A percentile compares a stretch with the other conserved stretches of the same genome.
phyloP scores from a whole-genome alignment of 2,888 invertebrate genomes.

The Amblyjoppa proteus region DNA sequence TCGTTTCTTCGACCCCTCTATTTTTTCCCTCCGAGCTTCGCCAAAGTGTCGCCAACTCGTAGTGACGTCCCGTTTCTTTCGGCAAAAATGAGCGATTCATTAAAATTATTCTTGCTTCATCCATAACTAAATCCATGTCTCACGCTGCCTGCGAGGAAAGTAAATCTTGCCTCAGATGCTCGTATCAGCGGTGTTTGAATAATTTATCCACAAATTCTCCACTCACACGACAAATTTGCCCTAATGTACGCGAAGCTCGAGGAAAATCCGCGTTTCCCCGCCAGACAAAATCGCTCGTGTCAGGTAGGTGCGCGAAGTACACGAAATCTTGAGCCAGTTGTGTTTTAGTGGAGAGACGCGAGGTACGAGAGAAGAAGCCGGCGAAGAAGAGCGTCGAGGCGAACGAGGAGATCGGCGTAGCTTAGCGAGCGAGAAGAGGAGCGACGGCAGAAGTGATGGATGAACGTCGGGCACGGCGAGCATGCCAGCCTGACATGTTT shows the following conservation, averaged over 20 bases:
- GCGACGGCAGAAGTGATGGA: conserved; percentile 80
- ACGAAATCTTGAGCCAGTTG: conserved; percentile 60
- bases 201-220: not conserved
- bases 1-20: not conserved
- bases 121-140: not conserved
- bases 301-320: conserved; percentile 46
- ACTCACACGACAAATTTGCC: not conserved
- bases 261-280: not conserved
- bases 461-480: conserved; percentile 80
- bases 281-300: conserved; percentile 8
- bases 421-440: conserved; percentile 49
- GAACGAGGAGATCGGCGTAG: conserved; percentile 61
- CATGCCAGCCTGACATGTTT: conserved; percentile 83
- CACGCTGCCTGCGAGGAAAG: not conserved
- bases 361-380: conserved; percentile 41
- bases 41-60: not conserved
- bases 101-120: not conserved
- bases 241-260: not conserved
- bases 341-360: conserved; percentile 4
- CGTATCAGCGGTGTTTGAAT: not conserved
- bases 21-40: not conserved
- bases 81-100: not conserved
- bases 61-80: not conserved
- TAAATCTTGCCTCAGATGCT: not conserved
- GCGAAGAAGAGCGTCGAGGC: conserved; percentile 42